Base-by-base conservation (phyloP, 2,888 invertebrate species). In the Linnaemya tessellans region DNA sequence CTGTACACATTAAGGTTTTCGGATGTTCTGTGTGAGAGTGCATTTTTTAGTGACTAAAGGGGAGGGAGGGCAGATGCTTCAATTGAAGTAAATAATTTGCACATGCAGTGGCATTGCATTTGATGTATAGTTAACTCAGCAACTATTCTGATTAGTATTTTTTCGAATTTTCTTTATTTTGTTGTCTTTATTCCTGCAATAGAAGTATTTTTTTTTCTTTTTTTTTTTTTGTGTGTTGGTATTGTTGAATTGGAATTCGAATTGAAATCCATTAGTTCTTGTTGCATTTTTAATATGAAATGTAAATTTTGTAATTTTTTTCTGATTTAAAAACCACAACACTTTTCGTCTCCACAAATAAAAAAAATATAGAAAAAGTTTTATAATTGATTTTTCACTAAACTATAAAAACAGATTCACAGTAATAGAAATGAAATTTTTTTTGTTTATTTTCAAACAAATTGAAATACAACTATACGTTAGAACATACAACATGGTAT, bases 281-380 rank as follows among this genome's bases (percentile, higher is more conserved):
- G 79, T 79, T 86, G 81, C 84, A 86, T 86, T 84, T 86, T 86
- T 86, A 86, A 86, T 84, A 79, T 75, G 71, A 80, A 86, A 77
- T 86, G 84, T 78, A 80, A 86, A 84, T 84, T 84, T 77, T 80
- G 84, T 75, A 75, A 80, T 70, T 60, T 41, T 67, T 60, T 22
- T 38, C 0, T 65, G 58, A 60, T 56, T 43, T 60, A 10, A 20
- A 71, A 83, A 79, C 82, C 81, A 79, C 82, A 85, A 67, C 82
- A 80, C 70, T 62, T 51, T 74, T 74, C 62, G 35, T 30, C 62
- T 64, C 56, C 68, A 18, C 64, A 64, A 22, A 65, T 35, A 15
- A 54, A 30, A 30, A 30, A 30, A 56, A 43, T 58, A 67, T 18
- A 13, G 30, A 30, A 77, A 80, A 82, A 85, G 75, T 85, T 85